phyloP scores from a whole-genome alignment of 2,888 invertebrate genomes.

The Habrosyne pyritoides region DNA sequence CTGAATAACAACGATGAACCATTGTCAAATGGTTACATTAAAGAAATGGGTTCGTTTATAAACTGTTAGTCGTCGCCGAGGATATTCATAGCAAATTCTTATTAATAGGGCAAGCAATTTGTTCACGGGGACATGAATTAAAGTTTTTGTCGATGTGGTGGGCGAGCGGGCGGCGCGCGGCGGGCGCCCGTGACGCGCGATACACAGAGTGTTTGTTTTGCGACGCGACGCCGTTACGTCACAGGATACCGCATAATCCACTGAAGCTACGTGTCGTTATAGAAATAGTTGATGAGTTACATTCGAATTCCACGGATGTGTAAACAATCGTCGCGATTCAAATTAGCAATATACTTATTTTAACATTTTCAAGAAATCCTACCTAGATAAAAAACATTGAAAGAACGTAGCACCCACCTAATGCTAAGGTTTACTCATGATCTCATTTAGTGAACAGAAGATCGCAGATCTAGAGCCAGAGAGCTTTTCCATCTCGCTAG shows the following conservation, averaged over 20 bases:
- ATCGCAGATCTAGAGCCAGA: too few species aligned
- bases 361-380: constrained; percentile 14
- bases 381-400: too few species aligned
- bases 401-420: too few species aligned
- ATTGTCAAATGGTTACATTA: constrained; percentile 2
- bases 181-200: constrained; percentile 28
- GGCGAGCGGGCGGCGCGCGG: constrained; percentile 37
- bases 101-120: constrained; percentile 56
- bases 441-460: not conserved
- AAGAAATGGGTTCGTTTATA: constrained; percentile 8
- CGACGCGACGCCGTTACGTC: constrained; percentile 48
- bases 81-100: constrained; percentile 27
- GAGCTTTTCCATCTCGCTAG: too few species aligned
- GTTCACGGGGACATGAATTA: constrained; percentile 55
- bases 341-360: constrained; percentile 22
- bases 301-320: constrained; percentile 58
- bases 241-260: constrained; percentile 53
- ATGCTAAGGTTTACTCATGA: not conserved
- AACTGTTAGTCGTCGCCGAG: constrained; percentile 9
- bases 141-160: constrained; percentile 49
- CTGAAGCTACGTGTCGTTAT: constrained; percentile 58
- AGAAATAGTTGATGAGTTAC: constrained; percentile 77
- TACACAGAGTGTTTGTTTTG: constrained; percentile 26
- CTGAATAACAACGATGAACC: not conserved
- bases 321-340: constrained; percentile 57